Percentiles rank a stretch among this genome's conserved stretches.
Evolutionary conservation across 2,113 vertebrate genomes (phyloP).

Genomic region (Noturus placidus): DNA sequence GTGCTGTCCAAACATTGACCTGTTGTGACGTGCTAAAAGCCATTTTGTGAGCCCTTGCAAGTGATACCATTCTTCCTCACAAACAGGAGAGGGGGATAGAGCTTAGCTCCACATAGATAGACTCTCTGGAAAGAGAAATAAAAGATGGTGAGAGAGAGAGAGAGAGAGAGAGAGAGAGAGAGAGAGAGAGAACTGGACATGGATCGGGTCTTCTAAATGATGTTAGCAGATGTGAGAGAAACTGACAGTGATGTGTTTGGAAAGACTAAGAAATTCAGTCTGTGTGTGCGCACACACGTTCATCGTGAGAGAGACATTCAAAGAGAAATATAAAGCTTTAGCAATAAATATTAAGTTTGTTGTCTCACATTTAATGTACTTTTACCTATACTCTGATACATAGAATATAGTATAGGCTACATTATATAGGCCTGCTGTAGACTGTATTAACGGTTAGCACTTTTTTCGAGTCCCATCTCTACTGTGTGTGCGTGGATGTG

Average conservation of each 20-base stretch:
- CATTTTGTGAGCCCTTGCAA: slow-evolving; percentile 38
- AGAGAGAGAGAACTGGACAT: not conserved
- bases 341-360: not conserved
- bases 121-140: not conserved
- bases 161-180: slow-evolving; percentile 22
- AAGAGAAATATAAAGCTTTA: not conserved
- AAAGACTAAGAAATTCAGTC: not conserved
- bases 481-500: too few relatives aligned
- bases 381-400: not conserved
- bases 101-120: slow-evolving; percentile 3
- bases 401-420: not conserved
- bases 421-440: not conserved
- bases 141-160: not conserved
- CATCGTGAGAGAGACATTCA: not conserved
- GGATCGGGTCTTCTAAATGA: slow-evolving; percentile 21
- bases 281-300: too few relatives aligned
- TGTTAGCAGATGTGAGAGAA: slow-evolving; percentile 33
- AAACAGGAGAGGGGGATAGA: slow-evolving; percentile 54
- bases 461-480: too few relatives aligned
- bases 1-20: not conserved
- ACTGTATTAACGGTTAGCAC: not conserved
- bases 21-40: slow-evolving; percentile 23
- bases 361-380: not conserved
- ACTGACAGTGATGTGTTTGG: not conserved
- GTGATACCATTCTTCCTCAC: slow-evolving; percentile 38